Evolutionary conservation across 2,113 vertebrate genomes (phyloP).

Genomic region (Sapayoa aenigma): DNA sequence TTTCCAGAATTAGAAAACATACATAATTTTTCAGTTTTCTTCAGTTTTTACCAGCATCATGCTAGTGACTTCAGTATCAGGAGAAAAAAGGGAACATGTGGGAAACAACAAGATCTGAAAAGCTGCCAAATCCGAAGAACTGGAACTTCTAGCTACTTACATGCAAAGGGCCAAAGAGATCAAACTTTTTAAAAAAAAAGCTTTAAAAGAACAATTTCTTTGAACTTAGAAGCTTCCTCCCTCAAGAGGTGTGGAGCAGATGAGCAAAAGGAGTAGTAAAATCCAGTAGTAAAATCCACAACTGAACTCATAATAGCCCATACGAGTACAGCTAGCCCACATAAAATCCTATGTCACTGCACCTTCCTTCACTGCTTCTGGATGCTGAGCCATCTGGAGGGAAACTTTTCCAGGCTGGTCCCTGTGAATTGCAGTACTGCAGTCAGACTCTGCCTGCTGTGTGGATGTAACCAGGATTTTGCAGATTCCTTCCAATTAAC

Average conservation of each 20-base stretch:
- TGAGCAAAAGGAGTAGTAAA: not conserved
- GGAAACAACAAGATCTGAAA: not conserved
- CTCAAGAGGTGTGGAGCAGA: not conserved
- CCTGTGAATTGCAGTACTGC: not conserved
- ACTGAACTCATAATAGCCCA: not conserved
- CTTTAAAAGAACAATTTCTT: not conserved
- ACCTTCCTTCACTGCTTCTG: not conserved
- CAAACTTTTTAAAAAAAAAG: not conserved
- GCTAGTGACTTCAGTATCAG: not conserved
- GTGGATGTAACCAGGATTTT: not conserved
- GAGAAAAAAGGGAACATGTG: not conserved
- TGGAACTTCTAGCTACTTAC: not conserved
- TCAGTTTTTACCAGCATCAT: not conserved
- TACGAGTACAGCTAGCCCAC: not conserved
- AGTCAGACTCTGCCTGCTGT: not conserved
- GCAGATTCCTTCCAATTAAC: not conserved
- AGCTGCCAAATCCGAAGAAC: not conserved
- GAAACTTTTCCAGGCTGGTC: not conserved
- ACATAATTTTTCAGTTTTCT: not conserved
- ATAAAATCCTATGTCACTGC: fast-evolving
- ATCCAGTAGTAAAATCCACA: not conserved
- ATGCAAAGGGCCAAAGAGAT: not conserved
- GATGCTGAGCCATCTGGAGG: not conserved
- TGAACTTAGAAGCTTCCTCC: not conserved
- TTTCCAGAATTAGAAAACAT: not conserved